Base-by-base conservation (phyloP, 2,113 vertebrate genomes). In the Phalacrocorax carbo region DNA sequence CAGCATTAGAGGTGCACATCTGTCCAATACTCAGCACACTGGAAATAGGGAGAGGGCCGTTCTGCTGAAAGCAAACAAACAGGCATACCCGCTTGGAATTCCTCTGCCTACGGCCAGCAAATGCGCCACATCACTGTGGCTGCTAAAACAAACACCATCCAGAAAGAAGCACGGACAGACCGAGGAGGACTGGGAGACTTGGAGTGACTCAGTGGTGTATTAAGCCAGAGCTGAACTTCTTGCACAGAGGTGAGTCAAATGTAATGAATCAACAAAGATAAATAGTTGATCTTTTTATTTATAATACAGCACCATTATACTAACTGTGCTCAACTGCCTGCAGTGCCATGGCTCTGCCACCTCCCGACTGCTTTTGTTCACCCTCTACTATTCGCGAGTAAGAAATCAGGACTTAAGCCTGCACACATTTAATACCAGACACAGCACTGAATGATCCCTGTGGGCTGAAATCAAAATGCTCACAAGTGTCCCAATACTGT, bases 81-180 rank as follows among this genome's bases (percentile, higher is more conserved):
- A 0, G 54, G 12, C 69, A 91, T 51, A 57, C 49, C 81, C 89
- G 86, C 88, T 61, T 91, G 75, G 66, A 89, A 96, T 91, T 94
- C 93, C 83, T 95, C 88, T 94, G 86, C 73, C 77, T 91, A 30
- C 70, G 91, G 91, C 73, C 81, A 94, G 89, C 81, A 87, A 85
- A 95, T 3, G 10, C 40, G 82, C 65, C 3, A 8, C 62, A 92
- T 51, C 85, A 69, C 79, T 52, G 88, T 36, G 92, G 90, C 93
- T 94, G 65, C 83, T 87, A 72, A 95, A 95, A 84, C 77, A 91
- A 91, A 94, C 86, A 95, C 32, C 21, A 68, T 84, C 65, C 69
- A 84, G 83, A 79, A 77, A 94, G 86, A 89, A 91, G 91, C 69
- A 90, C 0, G 21, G 92, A 52, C 32, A 92, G 72, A 77, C 90